phyloP scores from a whole-genome alignment of 2,888 invertebrate genomes.

The Ennomos erosarius region DNA sequence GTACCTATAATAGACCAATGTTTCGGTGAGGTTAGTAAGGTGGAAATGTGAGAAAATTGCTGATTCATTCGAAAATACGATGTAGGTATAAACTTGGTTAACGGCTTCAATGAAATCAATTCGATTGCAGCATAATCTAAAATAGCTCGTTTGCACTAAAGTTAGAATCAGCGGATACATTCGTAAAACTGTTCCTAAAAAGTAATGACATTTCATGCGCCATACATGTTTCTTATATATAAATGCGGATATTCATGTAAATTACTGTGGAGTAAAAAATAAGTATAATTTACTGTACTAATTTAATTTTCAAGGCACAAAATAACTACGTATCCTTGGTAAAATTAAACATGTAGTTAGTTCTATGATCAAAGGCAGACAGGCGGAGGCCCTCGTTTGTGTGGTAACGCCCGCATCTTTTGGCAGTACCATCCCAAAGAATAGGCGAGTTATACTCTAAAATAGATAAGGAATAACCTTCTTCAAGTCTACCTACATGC shows the following conservation, averaged over 20 bases:
- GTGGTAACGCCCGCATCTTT: constrained; percentile 20
- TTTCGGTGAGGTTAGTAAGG: neutral
- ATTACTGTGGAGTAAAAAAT: too few relatives aligned
- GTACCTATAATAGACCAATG: neutral
- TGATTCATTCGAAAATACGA: neutral
- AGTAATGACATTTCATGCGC: too few relatives aligned
- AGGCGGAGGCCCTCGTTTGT: constrained; percentile 22
- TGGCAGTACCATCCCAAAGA: constrained; percentile 5
- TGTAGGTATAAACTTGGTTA: too few relatives aligned
- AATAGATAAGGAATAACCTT: constrained; percentile 7
- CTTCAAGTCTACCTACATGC: neutral
- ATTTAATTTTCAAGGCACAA: too few relatives aligned
- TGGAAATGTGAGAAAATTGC: neutral
- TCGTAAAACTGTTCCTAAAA: too few relatives aligned
- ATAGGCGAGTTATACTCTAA: constrained; percentile 5
- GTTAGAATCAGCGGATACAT: too few relatives aligned
- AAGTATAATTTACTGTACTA: too few relatives aligned
- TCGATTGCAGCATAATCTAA: too few relatives aligned
- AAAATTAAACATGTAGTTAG: constrained; percentile 23
- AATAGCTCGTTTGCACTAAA: too few relatives aligned
- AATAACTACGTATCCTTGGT: neutral
- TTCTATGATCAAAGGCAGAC: constrained; percentile 19
- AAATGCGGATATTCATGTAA: too few relatives aligned
- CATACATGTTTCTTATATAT: too few relatives aligned
- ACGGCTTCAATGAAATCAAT: too few relatives aligned